These are phyloP conservation scores for Emmelina monodactyla DNA, from an alignment of 2,888 invertebrate genomes.

Conservation along the genomic window DNA sequence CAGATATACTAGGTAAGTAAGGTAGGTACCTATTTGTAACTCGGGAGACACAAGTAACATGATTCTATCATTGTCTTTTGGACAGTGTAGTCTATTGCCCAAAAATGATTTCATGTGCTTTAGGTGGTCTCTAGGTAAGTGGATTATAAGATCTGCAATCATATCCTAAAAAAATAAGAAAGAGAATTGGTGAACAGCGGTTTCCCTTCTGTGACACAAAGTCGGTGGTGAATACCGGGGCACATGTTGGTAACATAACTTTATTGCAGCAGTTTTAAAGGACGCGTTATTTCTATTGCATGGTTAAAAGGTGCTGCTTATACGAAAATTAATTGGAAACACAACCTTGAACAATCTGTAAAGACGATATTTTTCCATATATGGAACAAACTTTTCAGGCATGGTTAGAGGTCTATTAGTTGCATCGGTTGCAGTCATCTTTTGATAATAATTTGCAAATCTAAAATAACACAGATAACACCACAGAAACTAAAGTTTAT, in stretches of 20 bases:
- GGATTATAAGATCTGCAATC: constrained; percentile 63
- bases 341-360: constrained; percentile 70
- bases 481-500: too few relatives aligned
- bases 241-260: too few relatives aligned
- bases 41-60: constrained; percentile 62
- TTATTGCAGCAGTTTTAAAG: background rate
- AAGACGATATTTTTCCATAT: constrained; percentile 70
- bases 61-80: constrained; percentile 61
- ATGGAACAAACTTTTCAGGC: constrained; percentile 65
- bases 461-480: too few relatives aligned
- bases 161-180: constrained; percentile 56
- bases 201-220: too few relatives aligned
- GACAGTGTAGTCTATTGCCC: constrained; percentile 43
- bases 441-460: too few relatives aligned
- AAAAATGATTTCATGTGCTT: constrained; percentile 69
- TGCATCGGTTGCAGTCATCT: constrained; percentile 53
- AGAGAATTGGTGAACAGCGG: too few relatives aligned
- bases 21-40: constrained; percentile 37
- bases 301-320: too few relatives aligned
- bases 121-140: constrained; percentile 69
- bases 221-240: too few relatives aligned
- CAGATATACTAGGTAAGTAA: too few relatives aligned
- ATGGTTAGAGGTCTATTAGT: constrained; percentile 40
- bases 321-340: too few relatives aligned
- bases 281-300: too few relatives aligned